These are phyloP conservation scores for Lycophotia porphyrea DNA, from an alignment of 2,888 invertebrate genomes.

Conservation along the genomic window DNA sequence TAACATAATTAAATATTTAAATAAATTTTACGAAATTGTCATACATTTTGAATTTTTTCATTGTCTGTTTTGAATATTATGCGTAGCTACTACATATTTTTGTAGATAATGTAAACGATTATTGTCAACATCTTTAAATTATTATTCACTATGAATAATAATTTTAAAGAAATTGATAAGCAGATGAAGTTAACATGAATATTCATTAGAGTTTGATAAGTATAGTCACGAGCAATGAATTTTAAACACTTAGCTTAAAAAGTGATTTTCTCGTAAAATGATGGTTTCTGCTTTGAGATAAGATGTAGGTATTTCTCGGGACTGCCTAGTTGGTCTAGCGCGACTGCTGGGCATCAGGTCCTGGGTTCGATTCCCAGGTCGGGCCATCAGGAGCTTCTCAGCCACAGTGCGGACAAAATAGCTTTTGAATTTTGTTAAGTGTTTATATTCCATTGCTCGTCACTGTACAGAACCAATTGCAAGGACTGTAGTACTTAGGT, in stretches of 20 bases:
- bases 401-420: neutral
- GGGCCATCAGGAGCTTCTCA: no score
- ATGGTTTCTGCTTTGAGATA: neutral
- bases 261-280: neutral
- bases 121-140: neutral
- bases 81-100: neutral
- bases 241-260: neutral
- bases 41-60: neutral
- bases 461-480: neutral
- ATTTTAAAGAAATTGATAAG: slow-evolving; percentile 9
- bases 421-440: neutral
- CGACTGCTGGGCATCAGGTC: no score
- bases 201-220: neutral
- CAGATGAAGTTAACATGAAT: neutral
- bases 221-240: neutral
- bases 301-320: no score
- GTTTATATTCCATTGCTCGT: neutral
- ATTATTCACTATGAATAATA: no score
- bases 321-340: no score
- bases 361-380: no score
- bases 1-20: neutral
- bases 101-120: neutral
- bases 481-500: neutral
- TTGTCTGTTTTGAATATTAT: neutral
- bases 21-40: neutral